Evolutionary conservation across 2,888 invertebrate genomes (phyloP), one percentile per base, ranked within the genome.

Genomic region (Subacronicta megacephala): DNA sequence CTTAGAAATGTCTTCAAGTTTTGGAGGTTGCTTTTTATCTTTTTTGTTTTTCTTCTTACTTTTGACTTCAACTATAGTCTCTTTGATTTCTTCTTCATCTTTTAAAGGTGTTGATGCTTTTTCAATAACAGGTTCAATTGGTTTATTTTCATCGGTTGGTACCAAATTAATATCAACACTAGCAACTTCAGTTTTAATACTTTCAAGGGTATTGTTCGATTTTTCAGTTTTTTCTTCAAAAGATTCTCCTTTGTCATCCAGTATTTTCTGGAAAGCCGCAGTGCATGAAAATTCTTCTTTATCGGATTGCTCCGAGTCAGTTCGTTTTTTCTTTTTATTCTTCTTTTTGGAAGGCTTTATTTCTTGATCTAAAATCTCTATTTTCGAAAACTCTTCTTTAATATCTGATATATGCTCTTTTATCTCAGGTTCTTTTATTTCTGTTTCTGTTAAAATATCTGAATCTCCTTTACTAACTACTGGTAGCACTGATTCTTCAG

Each of bases 241-340:
- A 2, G 16, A n/a, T 40, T 82, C 78, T 13, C 80, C 77, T 49
- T 79, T 70, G 1, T 63, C 58, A 45, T 79, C 79, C 12, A 88
- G 63, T 49, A 89, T 56, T 33, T 86, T 81, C 71, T 90, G 83
- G 57, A 90, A 90, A 50, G 88, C 89, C 26, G 85, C 61, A 33
- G 87, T 87, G 58, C 89, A 89, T n/a, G 84, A 77, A 7, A 69
- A 52, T 40, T 87, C 90, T 33, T 88, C 89, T 61, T 85, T 87
- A 6, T 90, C 92, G 12, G 89, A 89, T 63, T 72, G 87, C 62
- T 92, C 92, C 7, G 90, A 90, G 68, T 92, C 93, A 66, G 69
- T 82, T 0, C 84, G 82, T 62, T 90, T 91, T 60, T 92, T 92
- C 63, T 92, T 92, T 57, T 93, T 92, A 57, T 89, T 92, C 66